Conservation (phyloP, 1,140 invertebrate species). For the Maconellicoccus hirsutus region DNA sequence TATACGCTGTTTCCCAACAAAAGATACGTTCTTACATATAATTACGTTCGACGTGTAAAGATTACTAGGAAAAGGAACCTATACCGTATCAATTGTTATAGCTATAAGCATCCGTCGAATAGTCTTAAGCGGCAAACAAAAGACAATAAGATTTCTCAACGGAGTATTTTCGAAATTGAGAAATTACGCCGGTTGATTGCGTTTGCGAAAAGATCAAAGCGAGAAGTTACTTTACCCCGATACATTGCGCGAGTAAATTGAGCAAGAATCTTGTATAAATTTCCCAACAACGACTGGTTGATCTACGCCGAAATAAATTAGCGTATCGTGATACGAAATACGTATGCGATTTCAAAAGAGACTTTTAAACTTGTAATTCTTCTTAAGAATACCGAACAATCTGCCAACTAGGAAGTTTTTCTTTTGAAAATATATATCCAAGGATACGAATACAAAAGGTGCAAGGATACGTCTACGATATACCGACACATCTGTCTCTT, state of each 20-base stretch:
- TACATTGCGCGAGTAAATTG: slow-evolving; percentile 3
- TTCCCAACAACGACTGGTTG: background rate
- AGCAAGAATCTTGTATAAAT: background rate
- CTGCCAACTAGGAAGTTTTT: background rate
- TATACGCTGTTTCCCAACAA: too few relatives aligned
- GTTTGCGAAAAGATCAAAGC: background rate
- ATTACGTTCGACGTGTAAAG: too few relatives aligned
- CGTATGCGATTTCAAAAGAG: background rate
- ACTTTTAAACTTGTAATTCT: background rate
- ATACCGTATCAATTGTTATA: background rate
- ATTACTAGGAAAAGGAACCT: too few relatives aligned
- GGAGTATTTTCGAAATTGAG: background rate
- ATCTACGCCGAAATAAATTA: background rate
- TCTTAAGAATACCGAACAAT: background rate
- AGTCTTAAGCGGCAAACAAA: background rate
- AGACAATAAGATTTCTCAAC: background rate
- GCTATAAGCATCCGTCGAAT: background rate
- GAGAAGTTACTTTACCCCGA: background rate
- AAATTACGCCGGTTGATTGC: background rate
- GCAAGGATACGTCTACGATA: background rate
- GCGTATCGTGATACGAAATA: background rate
- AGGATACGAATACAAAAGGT: background rate
- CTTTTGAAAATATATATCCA: background rate
- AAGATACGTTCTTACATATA: too few relatives aligned
- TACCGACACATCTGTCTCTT: too few relatives aligned